Conservation (phyloP, 2,888 invertebrate genomes). For the Arenicola marina region DNA sequence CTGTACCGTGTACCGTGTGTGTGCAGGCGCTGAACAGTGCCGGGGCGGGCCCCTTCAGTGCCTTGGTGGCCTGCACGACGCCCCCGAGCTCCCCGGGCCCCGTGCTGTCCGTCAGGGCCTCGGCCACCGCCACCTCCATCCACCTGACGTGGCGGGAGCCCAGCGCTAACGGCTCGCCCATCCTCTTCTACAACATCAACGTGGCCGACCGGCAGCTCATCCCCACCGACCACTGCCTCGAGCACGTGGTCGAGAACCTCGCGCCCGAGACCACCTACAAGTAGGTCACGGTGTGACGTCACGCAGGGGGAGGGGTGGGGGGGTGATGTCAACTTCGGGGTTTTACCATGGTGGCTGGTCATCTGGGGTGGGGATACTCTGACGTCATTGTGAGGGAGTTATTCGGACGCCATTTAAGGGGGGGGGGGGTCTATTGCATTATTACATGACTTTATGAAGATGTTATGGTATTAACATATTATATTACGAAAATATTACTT, state of each 20-base stretch:
- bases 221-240: conserved; percentile 42
- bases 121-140: conserved; percentile 70
- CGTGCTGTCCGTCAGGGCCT: conserved; percentile 62
- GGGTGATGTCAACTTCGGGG: too few relatives aligned
- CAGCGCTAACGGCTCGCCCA: conserved; percentile 74
- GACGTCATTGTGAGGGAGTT: too few relatives aligned
- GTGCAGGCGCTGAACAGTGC: conserved; percentile 79
- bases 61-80: conserved; percentile 71
- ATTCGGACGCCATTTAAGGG: too few relatives aligned
- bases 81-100: conserved; percentile 81
- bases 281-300: conserved; percentile 54
- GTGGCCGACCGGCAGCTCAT: conserved; percentile 61
- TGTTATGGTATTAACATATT: too few relatives aligned
- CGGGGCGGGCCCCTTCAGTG: conserved; percentile 78
- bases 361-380: too few relatives aligned
- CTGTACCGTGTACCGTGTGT: not conserved
- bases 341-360: too few relatives aligned
- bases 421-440: too few relatives aligned
- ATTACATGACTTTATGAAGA: too few relatives aligned
- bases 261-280: conserved; percentile 78
- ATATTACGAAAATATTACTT: too few relatives aligned
- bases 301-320: too few relatives aligned
- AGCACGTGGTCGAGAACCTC: conserved; percentile 71
- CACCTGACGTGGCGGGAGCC: conserved; percentile 77
- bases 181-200: conserved; percentile 78